phyloP scores from a whole-genome alignment of 2,113 vertebrate species.

The Motacilla tschutschensis region DNA sequence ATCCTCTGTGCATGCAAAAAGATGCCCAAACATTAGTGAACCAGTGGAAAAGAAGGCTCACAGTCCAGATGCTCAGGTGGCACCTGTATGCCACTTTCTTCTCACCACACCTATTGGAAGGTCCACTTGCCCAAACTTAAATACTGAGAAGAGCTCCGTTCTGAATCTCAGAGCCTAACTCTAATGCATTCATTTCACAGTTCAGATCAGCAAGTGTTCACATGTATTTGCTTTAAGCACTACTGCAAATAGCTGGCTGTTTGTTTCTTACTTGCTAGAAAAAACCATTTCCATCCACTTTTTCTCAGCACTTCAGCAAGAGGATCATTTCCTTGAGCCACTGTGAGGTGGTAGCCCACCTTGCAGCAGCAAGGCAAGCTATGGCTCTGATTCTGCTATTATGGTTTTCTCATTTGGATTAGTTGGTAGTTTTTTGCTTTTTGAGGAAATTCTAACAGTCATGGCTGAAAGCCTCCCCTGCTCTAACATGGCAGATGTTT shows the following conservation, averaged over 20 bases:
- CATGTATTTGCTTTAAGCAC: neutral
- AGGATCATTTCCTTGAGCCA: neutral
- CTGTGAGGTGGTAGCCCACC: neutral
- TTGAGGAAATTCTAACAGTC: neutral
- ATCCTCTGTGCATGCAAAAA: neutral
- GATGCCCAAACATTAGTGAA: neutral
- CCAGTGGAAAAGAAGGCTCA: neutral
- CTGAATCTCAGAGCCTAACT: neutral
- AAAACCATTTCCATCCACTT: neutral
- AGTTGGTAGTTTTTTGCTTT: neutral
- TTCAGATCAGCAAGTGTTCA: neutral
- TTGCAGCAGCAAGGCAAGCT: neutral
- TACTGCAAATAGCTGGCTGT: neutral
- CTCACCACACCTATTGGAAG: neutral
- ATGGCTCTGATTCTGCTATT: neutral
- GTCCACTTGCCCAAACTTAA: neutral
- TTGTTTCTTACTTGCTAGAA: neutral
- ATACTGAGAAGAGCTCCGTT: neutral
- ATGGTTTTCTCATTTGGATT: neutral
- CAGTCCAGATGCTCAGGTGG: neutral
- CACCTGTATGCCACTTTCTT: neutral
- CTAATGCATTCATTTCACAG: neutral
- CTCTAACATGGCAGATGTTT: neutral
- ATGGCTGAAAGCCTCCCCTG: neutral
- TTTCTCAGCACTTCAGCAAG: neutral